These are phyloP conservation scores for Cygnus olor DNA, from an alignment of 2,797 vertebrate genomes.

Conservation along the genomic window DNA sequence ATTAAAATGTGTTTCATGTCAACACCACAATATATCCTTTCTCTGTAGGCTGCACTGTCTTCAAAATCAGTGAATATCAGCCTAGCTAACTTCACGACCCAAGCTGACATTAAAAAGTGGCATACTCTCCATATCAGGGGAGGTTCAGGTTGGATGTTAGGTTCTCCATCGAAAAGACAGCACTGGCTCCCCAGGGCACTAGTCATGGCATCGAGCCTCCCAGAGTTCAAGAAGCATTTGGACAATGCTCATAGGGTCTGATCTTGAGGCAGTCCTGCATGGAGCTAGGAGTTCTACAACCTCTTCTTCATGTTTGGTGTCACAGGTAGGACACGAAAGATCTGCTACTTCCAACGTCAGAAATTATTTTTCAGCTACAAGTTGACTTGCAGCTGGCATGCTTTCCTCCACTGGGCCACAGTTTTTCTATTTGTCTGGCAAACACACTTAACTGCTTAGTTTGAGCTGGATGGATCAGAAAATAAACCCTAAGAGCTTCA, in stretches of 20 bases:
- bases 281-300: too few species aligned
- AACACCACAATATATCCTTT: neutral
- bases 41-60: neutral
- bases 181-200: too few species aligned
- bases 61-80: neutral
- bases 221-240: too few species aligned
- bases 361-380: neutral
- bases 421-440: neutral
- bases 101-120: neutral
- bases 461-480: neutral
- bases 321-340: neutral
- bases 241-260: too few species aligned
- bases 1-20: neutral
- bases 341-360: neutral
- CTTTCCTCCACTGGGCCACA: neutral
- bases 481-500: neutral
- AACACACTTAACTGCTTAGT: neutral
- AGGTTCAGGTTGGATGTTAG: too few species aligned
- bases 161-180: too few species aligned
- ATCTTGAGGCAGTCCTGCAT: too few species aligned
- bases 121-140: neutral
- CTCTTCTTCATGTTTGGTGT: neutral
- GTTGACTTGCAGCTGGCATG: neutral
- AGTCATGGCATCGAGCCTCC: too few species aligned
- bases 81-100: neutral